Evolutionary conservation across 2,113 vertebrate species (phyloP), one percentile per base, ranked within the genome.

Genomic region (Chrysemys picta): DNA sequence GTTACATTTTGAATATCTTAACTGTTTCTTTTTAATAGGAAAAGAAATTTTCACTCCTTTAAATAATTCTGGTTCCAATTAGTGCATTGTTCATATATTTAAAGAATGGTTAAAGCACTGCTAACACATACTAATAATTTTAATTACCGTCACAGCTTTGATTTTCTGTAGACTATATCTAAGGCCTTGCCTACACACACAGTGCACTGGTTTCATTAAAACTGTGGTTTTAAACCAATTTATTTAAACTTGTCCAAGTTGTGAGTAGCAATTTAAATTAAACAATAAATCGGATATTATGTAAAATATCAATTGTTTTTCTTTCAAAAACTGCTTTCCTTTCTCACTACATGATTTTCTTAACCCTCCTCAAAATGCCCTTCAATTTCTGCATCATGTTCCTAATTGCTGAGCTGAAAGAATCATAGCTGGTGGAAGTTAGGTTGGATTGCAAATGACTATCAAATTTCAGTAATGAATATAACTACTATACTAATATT

Each of bases 391-490:
- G 19, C 1, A 89, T 91, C 35, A 1, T 69, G 4, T 90, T 96
- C 31, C 16, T 88, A n/a, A 84, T 56, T 79, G 49, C 54, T 85
- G 75, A 96, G 62, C 19, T 69, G 59, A 85, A 86, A 91, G 42
- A 87, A 50, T 84, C 4, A 11, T 84, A 13, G 1, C 62, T 89
- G 1, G 87, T 95, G 29, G 31, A 62, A 80, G 72, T 81, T 82
- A 79, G 25, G 82, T 53, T 1, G 4, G 16, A 83, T 91, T 94
- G 69, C 11, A 2, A 47, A 31, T 78, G 38, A 65, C 84, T 94
- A 11, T 84, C 38, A 47, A 2, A 3, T 93, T 94, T 92, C 59
- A 80, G 53, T 85, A 89, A n/a, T 90, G 82, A 94, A 82, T 90
- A 47, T 25, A 93, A 29, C 79, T 88, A 16, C 31, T 87, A 76